A percentile compares a stretch with the other conserved stretches of the same genome.
phyloP scores from a whole-genome alignment of 1,140 invertebrate genomes.

The Schlechtendalia chinensis region DNA sequence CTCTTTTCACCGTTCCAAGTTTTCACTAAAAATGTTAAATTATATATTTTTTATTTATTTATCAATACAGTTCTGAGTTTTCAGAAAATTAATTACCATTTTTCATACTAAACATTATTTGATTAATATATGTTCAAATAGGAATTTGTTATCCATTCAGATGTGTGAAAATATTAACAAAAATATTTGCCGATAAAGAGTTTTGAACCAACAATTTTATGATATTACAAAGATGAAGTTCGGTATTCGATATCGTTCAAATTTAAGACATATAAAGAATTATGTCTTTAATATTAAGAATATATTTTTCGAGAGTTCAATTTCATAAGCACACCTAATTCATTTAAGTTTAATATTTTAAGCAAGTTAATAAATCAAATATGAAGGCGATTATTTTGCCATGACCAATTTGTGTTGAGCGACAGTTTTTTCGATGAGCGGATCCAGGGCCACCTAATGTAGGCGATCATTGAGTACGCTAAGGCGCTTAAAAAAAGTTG shows the following conservation, averaged over 20 bases:
- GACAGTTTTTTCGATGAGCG: not conserved
- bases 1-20: slow-evolving; percentile 53
- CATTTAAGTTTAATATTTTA: not conserved
- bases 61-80: not conserved
- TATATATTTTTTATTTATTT: slow-evolving; percentile 7
- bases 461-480: not conserved
- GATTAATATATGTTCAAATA: not conserved
- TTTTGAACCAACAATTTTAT: not conserved
- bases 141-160: slow-evolving; percentile 9
- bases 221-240: not conserved
- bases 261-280: not conserved
- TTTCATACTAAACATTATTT: slow-evolving; percentile 4
- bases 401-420: not conserved
- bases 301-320: not conserved
- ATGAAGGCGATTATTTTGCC: not conserved
- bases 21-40: slow-evolving; percentile 50
- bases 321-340: not conserved
- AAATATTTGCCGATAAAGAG: not conserved
- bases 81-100: slow-evolving; percentile 14
- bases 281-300: not conserved
- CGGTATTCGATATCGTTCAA: not conserved
- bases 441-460: slow-evolving; percentile 1
- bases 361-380: not conserved
- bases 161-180: not conserved
- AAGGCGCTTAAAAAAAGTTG: slow-evolving; percentile 10